These are phyloP conservation scores for Corbicula japonica DNA, from an alignment of 2,888 invertebrate species.

Conservation along the genomic window DNA sequence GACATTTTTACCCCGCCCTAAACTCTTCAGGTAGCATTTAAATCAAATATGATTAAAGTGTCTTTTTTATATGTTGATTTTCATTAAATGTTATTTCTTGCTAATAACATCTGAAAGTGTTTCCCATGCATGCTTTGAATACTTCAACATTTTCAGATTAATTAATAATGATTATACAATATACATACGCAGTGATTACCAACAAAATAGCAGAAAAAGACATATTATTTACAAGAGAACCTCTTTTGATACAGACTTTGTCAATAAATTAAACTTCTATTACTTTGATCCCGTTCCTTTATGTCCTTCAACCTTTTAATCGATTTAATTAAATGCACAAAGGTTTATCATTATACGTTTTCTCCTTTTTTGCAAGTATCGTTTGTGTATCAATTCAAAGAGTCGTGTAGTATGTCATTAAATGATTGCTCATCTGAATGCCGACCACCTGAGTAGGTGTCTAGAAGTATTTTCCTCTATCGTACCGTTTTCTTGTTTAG, in stretches of 20 bases:
- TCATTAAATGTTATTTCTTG: not conserved
- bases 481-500: too few relatives aligned
- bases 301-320: constrained; percentile 11
- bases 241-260: constrained; percentile 18
- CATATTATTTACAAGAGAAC: constrained; percentile 14
- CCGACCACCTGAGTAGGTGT: too few relatives aligned
- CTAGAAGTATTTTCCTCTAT: too few relatives aligned
- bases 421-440: constrained; percentile 26
- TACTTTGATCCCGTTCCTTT: constrained; percentile 9
- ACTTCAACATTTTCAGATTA: too few relatives aligned
- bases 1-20: constrained; percentile 17
- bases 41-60: too few relatives aligned
- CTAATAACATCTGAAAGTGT: constrained; percentile 2
- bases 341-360: constrained; percentile 5
- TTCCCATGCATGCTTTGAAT: constrained; percentile 17
- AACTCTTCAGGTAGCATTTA: too few relatives aligned
- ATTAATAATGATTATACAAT: too few relatives aligned
- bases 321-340: constrained; percentile 17
- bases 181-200: constrained; percentile 8
- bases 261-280: constrained; percentile 23
- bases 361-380: constrained; percentile 27
- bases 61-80: too few relatives aligned
- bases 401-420: constrained; percentile 13
- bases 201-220: constrained; percentile 30
- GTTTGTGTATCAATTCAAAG: constrained; percentile 29